Conservation (phyloP, 1,140 invertebrate genomes). For the Nasonia vitripennis region DNA sequence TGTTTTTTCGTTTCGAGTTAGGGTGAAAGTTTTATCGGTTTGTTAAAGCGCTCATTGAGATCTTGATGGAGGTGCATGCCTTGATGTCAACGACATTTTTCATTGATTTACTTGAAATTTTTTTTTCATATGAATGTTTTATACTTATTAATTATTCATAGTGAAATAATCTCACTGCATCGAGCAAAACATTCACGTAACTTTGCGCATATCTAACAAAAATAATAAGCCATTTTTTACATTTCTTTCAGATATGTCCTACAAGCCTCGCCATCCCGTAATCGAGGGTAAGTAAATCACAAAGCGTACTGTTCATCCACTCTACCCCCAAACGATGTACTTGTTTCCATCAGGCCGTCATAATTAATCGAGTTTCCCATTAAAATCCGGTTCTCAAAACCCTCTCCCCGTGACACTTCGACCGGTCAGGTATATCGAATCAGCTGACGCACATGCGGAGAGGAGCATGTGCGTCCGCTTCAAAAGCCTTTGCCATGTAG, state of each 20-base stretch:
- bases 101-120: no score
- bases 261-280: conserved; percentile 74
- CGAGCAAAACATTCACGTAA: not conserved
- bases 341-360: no score
- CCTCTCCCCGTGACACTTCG: not conserved
- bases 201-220: not conserved
- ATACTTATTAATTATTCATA: not conserved
- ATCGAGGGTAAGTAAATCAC: conserved; percentile 73
- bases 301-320: not conserved
- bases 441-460: not conserved
- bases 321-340: not conserved
- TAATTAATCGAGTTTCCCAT: conserved; percentile 32
- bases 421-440: not conserved
- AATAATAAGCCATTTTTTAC: not conserved
- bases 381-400: conserved; percentile 9
- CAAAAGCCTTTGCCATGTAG: not conserved
- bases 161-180: not conserved
- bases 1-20: not conserved
- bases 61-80: not conserved
- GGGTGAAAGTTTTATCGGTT: not conserved
- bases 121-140: no score
- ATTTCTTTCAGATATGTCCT: conserved; percentile 75
- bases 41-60: not conserved
- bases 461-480: not conserved
- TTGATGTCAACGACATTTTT: no score